phyloP scores from a whole-genome alignment of 2,797 vertebrate species.

The Botia kubotai region DNA sequence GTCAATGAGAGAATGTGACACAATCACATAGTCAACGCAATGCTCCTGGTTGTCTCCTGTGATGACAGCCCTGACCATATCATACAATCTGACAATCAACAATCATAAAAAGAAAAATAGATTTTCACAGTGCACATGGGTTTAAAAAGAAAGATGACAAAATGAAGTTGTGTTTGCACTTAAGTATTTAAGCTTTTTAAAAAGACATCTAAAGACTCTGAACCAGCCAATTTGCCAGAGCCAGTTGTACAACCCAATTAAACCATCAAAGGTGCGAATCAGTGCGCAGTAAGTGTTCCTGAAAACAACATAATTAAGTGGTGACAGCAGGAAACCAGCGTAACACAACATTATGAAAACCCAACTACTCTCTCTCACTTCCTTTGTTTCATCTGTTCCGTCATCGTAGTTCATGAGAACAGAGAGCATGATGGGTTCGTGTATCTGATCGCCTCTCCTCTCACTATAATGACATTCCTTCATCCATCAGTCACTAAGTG shows the following conservation, averaged over 20 bases:
- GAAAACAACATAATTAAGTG: constrained; percentile 1
- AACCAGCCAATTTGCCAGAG: not conserved
- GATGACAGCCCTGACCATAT: too few relatives aligned
- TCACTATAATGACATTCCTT: constrained; percentile 8
- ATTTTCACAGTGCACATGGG: too few relatives aligned
- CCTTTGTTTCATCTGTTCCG: not conserved
- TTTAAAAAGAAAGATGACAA: too few relatives aligned
- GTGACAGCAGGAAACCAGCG: not conserved
- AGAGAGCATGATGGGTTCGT: constrained; percentile 12
- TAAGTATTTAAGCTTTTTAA: not conserved
- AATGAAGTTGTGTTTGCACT: not conserved
- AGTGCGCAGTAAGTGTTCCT: not conserved
- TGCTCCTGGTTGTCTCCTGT: too few relatives aligned
- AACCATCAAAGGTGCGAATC: not conserved
- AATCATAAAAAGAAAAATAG: too few relatives aligned
- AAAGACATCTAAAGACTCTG: not conserved
- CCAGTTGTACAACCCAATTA: not conserved
- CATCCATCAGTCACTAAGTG: constrained; percentile 22
- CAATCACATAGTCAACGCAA: not conserved
- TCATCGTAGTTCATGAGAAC: constrained; percentile 8
- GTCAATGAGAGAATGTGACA: not conserved
- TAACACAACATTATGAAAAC: constrained; percentile 1
- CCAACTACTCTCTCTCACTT: not conserved
- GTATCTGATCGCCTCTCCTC: constrained; percentile 19
- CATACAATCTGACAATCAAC: too few relatives aligned